A percentile compares a stretch with the other conserved stretches of the same genome.
Evolutionary conservation across 1,140 invertebrate genomes (phyloP).

Genomic region (Drosophila busckii): DNA sequence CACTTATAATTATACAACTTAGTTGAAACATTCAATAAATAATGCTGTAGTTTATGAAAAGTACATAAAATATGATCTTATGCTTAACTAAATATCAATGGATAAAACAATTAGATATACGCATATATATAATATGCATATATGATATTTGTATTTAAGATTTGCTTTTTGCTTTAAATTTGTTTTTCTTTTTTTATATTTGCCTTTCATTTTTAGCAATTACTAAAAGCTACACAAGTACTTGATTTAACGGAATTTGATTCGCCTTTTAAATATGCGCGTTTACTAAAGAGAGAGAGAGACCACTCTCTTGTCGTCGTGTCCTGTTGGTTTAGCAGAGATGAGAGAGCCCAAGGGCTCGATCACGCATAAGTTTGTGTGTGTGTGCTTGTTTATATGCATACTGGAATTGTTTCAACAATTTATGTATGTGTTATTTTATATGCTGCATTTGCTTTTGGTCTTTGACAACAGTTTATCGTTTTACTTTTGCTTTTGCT

Average conservation of each 20-base stretch:
- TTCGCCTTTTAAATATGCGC: conserved; percentile 32
- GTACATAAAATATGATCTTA: conserved; percentile 72
- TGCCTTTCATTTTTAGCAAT: conserved; percentile 8
- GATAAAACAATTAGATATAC: conserved; percentile 59
- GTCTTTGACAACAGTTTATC: conserved; percentile 43
- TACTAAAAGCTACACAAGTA: conserved; percentile 35
- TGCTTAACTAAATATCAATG: conserved; percentile 59
- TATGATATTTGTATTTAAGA: conserved; percentile 2
- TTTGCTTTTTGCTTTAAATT: neutral
- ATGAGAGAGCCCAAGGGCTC: no score
- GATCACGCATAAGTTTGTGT: conserved; percentile 1
- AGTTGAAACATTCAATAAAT: conserved; percentile 74
- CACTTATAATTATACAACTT: conserved; percentile 73
- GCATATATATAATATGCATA: conserved; percentile 11
- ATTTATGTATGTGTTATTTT: neutral
- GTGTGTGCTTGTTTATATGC: conserved; percentile 2
- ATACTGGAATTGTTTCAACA: neutral
- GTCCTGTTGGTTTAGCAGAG: no score
- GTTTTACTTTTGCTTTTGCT: conserved; percentile 4
- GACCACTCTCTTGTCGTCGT: no score
- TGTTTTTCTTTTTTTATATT: neutral
- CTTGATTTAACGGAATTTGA: conserved; percentile 36
- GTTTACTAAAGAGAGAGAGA: no score
- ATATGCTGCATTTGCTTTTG: conserved; percentile 20
- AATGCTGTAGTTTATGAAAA: conserved; percentile 58